phyloP scores from a whole-genome alignment of 2,888 invertebrate species.

The Brenthis daphne region DNA sequence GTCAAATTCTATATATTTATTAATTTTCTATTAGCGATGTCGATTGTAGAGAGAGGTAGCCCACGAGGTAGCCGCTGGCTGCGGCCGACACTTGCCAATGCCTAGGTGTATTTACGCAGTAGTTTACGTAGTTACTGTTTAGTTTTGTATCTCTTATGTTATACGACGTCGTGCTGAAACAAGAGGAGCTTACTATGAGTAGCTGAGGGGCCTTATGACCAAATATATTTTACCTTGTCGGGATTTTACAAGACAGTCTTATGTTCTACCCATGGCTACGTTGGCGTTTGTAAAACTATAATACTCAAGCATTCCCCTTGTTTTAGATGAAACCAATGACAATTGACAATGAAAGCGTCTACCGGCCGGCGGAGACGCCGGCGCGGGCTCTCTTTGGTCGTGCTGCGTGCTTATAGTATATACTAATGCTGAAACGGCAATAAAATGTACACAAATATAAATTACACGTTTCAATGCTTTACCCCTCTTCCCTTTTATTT shows the following conservation, averaged over 20 bases:
- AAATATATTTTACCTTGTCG: no score
- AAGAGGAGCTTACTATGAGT: no score
- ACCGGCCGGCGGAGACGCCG: not conserved
- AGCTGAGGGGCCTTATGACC: not conserved
- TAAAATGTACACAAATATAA: constrained; percentile 54
- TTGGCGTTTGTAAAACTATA: not conserved
- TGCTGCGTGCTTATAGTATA: constrained; percentile 38
- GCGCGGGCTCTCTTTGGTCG: not conserved
- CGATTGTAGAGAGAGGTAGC: no score
- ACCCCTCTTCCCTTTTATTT: not conserved
- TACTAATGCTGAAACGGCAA: constrained; percentile 63
- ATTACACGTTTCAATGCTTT: constrained; percentile 33
- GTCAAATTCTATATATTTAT: no score
- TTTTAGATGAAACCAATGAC: constrained; percentile 6
- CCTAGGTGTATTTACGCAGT: constrained; percentile 58
- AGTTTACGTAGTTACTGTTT: constrained; percentile 16
- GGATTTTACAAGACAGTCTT: no score
- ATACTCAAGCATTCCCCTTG: constrained; percentile 14
- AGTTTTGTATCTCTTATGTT: constrained; percentile 9
- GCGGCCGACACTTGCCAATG: constrained; percentile 73
- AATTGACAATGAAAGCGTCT: not conserved
- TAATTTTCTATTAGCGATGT: no score
- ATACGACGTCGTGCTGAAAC: not conserved
- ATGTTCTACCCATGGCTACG: not conserved
- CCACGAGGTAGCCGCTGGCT: not conserved